Evolutionary conservation across 2,113 vertebrate species (phyloP), one percentile per base, ranked within the genome.

Genomic region (Aleadryas rufinucha): DNA sequence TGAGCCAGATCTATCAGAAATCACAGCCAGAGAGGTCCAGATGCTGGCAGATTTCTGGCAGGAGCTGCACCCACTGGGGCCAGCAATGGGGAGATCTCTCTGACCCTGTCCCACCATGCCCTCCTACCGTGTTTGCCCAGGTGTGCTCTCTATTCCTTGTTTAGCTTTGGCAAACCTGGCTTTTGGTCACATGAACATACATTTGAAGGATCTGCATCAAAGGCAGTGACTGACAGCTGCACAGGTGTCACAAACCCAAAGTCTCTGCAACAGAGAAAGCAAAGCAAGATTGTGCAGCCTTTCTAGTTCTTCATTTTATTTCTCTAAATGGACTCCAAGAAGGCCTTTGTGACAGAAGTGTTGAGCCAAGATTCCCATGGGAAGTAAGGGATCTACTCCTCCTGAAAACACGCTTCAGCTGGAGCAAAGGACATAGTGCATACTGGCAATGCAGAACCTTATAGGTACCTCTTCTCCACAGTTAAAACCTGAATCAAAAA

Each of bases 71-170:
- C 28, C 60, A 11, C 28, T 1, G 1, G 1, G 31, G 50, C 57
- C 45, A 70, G 79, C 24, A 15, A 24, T 26, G 31, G 22, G n/a
- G 57, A 93, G 90, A 90, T 64, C 92, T 96, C 79, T 70, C 83
- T 96, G 96, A 97, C 93, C 95, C 76, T 79, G 90, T 63, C 95
- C 80, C 68, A 89, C 53, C 6, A 1, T 53, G 85, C 49, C 59
- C 93, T 94, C 42, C 33, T 66, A 11, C 37, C 0, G 0, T 95
- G 96, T 96, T 97, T 96, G 93, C 90, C 53, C 96, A 96, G 96
- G 88, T 97, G 96, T 3, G 8, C 47, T 90, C 95, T 71, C 68
- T 68, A 15, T 30, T 94, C 64, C 85, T 84, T 78, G 64, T 69
- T 75, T 88, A 56, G 26, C 68, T 78, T 90, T 8, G 30, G 71